phyloP scores from a whole-genome alignment of 2,797 vertebrate species.

The Syngnathus acus region DNA sequence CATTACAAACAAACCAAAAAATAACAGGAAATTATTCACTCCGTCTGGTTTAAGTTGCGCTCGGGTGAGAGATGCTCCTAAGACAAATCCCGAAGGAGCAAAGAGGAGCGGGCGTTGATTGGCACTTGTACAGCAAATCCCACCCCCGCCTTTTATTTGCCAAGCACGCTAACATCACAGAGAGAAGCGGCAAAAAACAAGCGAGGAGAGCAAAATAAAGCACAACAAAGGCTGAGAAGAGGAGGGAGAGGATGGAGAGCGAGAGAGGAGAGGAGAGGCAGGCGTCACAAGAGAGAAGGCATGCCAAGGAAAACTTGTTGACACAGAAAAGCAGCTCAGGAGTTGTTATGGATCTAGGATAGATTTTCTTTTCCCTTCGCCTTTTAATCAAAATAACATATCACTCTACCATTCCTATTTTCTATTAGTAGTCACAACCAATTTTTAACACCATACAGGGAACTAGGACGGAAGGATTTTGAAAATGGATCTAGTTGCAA shows the following conservation, averaged over 20 bases:
- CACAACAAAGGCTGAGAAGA: slow-evolving; percentile 52
- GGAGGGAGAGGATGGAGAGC: slow-evolving; percentile 30
- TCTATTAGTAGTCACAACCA: not conserved
- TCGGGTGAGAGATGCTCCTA: slow-evolving; percentile 41
- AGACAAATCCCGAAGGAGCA: slow-evolving; percentile 56
- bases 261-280: slow-evolving; percentile 23
- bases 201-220: slow-evolving; percentile 38
- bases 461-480: too few species aligned
- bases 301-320: slow-evolving; percentile 60
- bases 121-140: slow-evolving; percentile 49
- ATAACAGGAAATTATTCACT: slow-evolving; percentile 65
- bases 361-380: not conserved
- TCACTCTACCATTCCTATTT: not conserved
- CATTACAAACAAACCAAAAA: slow-evolving; percentile 38
- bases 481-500: too few species aligned
- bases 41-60: slow-evolving; percentile 49
- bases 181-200: slow-evolving; percentile 49
- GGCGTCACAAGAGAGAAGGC: slow-evolving; percentile 38
- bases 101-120: slow-evolving; percentile 58
- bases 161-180: slow-evolving; percentile 51
- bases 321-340: slow-evolving; percentile 43
- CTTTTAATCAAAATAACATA: not conserved
- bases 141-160: slow-evolving; percentile 48
- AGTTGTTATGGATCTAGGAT: slow-evolving; percentile 28
- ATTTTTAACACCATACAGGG: too few species aligned